Conservation (phyloP, 2,113 vertebrate species). For the Scytalopus superciliaris region DNA sequence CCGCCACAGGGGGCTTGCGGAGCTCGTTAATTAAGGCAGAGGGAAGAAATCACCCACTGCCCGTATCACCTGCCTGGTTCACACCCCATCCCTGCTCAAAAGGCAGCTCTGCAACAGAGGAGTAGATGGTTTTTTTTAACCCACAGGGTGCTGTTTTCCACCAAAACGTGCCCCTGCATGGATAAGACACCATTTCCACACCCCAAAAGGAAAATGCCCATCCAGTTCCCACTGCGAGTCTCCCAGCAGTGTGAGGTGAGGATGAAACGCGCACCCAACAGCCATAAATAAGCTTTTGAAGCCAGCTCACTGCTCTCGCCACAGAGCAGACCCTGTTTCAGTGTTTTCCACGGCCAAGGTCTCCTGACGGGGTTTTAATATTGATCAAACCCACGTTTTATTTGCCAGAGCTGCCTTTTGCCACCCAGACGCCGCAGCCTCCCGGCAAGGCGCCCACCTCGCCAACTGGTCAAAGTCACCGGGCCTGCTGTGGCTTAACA, state of each 20-base stretch:
- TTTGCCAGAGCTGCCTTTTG: not conserved
- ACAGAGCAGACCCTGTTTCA: not conserved
- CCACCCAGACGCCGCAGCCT: not conserved
- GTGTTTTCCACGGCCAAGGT: not conserved
- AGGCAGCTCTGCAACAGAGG: accelerated
- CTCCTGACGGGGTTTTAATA: not conserved
- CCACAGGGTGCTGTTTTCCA: not conserved
- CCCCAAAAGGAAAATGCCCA: not conserved
- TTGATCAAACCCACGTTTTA: not conserved
- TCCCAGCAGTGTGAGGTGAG: not conserved
- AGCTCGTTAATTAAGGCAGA: not conserved
- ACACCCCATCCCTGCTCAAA: accelerated
- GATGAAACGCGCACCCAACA: not conserved
- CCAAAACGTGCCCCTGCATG: accelerated
- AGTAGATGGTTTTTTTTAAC: not conserved
- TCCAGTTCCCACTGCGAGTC: accelerated
- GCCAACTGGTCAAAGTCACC: not conserved
- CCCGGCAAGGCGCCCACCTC: not conserved
- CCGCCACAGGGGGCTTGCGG: accelerated
- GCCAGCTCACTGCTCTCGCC: not conserved
- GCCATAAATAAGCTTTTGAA: accelerated
- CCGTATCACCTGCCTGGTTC: accelerated
- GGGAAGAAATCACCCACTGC: accelerated
- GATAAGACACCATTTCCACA: not conserved
- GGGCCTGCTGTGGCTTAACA: not conserved